These are phyloP conservation scores for Micropterix aruncella DNA, from an alignment of 2,888 invertebrate species.

Conservation along the genomic window DNA sequence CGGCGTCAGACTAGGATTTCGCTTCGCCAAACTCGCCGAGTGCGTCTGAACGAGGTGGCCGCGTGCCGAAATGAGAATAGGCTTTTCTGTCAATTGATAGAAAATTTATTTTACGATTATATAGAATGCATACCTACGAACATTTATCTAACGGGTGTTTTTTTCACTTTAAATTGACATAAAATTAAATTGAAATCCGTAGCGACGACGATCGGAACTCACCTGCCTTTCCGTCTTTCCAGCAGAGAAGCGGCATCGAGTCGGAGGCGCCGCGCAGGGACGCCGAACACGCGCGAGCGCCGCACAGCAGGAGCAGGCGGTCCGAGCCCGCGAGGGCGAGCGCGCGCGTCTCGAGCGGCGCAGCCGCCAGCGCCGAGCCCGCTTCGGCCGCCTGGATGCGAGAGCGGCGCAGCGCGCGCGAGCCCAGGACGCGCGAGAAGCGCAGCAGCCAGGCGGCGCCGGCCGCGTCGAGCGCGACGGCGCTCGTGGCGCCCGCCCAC, in stretches of 20 bases:
- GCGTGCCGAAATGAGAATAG: background rate
- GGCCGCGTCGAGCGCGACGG: background rate
- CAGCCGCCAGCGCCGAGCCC: background rate
- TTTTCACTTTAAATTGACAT: too few relatives aligned
- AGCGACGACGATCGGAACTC: too few relatives aligned
- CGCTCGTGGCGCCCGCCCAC: background rate
- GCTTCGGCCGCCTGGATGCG: background rate
- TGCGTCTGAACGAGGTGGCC: background rate
- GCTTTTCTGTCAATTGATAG: background rate
- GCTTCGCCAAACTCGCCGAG: background rate
- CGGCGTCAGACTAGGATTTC: background rate
- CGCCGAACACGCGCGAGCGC: background rate
- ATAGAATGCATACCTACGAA: too few relatives aligned
- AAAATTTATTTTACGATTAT: too few relatives aligned
- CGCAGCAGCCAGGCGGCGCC: background rate
- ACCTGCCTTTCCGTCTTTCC: too few relatives aligned
- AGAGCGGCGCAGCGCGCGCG: background rate
- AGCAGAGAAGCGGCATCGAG: background rate
- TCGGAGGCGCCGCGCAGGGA: background rate
- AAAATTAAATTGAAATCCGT: too few relatives aligned
- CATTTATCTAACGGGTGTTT: too few relatives aligned
- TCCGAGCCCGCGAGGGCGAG: background rate
- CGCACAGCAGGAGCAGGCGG: background rate
- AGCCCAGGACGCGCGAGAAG: background rate
- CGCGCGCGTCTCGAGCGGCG: background rate